phyloP scores from a whole-genome alignment of 2,797 vertebrate genomes.

The Enteromius trimaculatus region DNA sequence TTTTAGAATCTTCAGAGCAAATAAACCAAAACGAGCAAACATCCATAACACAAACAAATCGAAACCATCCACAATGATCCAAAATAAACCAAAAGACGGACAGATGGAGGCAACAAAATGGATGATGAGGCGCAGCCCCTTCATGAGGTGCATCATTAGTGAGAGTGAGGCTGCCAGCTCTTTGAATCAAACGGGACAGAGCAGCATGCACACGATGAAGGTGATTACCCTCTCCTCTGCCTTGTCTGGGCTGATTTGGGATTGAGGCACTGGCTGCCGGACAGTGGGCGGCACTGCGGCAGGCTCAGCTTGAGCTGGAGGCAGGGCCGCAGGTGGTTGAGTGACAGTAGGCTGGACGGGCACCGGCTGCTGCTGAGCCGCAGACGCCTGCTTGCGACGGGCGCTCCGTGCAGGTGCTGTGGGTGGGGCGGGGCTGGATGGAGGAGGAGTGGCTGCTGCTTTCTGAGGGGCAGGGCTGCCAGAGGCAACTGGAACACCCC shows the following conservation, averaged over 20 bases:
- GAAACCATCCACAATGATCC: background rate
- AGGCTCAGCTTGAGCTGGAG: slow-evolving; percentile 39
- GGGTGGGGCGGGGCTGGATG: slow-evolving; percentile 77
- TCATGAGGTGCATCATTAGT: slow-evolving; percentile 16
- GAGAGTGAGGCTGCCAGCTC: background rate
- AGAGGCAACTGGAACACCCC: slow-evolving; percentile 37
- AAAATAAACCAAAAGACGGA: background rate
- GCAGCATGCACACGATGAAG: slow-evolving; percentile 20
- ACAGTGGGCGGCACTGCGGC: slow-evolving; percentile 7
- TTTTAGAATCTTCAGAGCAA: background rate
- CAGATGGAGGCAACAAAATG: background rate
- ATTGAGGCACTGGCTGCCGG: slow-evolving; percentile 36
- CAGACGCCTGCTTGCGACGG: slow-evolving; percentile 70
- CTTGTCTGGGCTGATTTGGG: slow-evolving; percentile 64
- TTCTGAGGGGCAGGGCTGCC: slow-evolving; percentile 65
- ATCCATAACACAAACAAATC: background rate
- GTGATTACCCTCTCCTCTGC: slow-evolving; percentile 66
- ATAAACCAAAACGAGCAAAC: slow-evolving; percentile 7
- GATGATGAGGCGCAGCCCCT: background rate
- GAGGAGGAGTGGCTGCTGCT: slow-evolving; percentile 63
- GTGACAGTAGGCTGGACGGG: slow-evolving; percentile 49
- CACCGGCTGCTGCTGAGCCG: slow-evolving; percentile 46
- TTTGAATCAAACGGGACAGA: background rate
- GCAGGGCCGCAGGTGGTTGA: slow-evolving; percentile 51
- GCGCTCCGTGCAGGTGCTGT: slow-evolving; percentile 74